Percentiles rank a stretch among this genome's conserved stretches.
Conservation (phyloP, 2,888 invertebrate genomes). For the Calliscelio sp. region DNA sequence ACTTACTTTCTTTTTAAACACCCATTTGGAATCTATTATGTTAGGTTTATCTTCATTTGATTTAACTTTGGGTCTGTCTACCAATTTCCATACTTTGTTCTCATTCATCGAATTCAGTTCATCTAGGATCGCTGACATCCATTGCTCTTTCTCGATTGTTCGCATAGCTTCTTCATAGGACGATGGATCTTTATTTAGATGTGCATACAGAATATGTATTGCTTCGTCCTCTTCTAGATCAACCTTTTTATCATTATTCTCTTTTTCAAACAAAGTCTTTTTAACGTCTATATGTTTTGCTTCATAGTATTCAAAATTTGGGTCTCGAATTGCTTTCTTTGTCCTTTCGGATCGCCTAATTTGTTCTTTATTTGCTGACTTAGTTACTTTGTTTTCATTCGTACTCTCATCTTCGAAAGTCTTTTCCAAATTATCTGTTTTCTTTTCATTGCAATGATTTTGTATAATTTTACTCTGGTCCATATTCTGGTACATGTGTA, state of each 20-base stretch:
- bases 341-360: neutral
- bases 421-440: too few species aligned
- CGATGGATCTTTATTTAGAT: slow-evolving; percentile 4
- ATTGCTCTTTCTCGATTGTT: too few species aligned
- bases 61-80: slow-evolving; percentile 35
- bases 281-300: neutral
- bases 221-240: neutral
- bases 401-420: too few species aligned
- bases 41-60: slow-evolving; percentile 27
- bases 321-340: neutral
- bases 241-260: too few species aligned
- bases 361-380: too few species aligned
- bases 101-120: slow-evolving; percentile 47
- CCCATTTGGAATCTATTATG: slow-evolving; percentile 66
- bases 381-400: too few species aligned
- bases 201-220: neutral
- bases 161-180: slow-evolving; percentile 29
- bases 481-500: too few species aligned
- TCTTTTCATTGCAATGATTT: too few species aligned
- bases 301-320: neutral
- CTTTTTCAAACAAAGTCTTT: too few species aligned
- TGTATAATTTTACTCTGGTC: too few species aligned
- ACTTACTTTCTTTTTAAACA: slow-evolving; percentile 65
- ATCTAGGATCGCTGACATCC: too few species aligned
- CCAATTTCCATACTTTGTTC: slow-evolving; percentile 58